Base-by-base conservation (phyloP, 2,113 vertebrate species). In the Vimba vimba region DNA sequence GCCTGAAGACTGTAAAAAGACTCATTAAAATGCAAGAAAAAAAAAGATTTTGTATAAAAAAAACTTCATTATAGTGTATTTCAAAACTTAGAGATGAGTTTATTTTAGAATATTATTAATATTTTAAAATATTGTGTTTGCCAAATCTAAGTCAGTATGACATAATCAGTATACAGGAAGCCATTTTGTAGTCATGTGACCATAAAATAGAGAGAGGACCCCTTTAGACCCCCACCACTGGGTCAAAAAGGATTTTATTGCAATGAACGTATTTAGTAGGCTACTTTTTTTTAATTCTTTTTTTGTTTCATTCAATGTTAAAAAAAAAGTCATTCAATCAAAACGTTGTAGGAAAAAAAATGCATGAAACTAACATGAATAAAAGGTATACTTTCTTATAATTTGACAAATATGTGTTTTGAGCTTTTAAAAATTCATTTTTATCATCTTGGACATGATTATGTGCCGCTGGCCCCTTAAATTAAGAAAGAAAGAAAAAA, bases 151-250 rank as follows among this genome's bases (percentile, higher is more conserved):
- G 66, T 2, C 33, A 39, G 66, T 10, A 17, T 36, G 33, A 9
- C 33, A 4, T 9, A 71, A 71, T 10, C 21, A 71, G 68, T 71
- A 39, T 23, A 36, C 3, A 39, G 9, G 68, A 71, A 5, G 68
- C 33, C 68, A 71, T 71, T 71, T 71, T 43, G 36, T 23, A 36
- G 36, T 43, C 68, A 71, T 11, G 68, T 71, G 68, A 71, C 33
- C 11, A 71, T 9, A 71, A 66, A 66, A 66, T 13, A 6, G 15
- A 36, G 13, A 39, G 19, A 71, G 11, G 33, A 71, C 33, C 68
- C 33, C 9, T 71, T 39, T 71, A 39, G 68, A 36, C 68, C 19
- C 68, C 68, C 68, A 43, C 19, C 19, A 39, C 33, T 68, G 6
- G 33, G 64, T 33, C 64, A 64, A 30, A 13, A 13, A 27, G 4